Evolutionary conservation across 2,888 invertebrate species (phyloP), one percentile per base, ranked within the genome.

Genomic region (Oscheius onirici): DNA sequence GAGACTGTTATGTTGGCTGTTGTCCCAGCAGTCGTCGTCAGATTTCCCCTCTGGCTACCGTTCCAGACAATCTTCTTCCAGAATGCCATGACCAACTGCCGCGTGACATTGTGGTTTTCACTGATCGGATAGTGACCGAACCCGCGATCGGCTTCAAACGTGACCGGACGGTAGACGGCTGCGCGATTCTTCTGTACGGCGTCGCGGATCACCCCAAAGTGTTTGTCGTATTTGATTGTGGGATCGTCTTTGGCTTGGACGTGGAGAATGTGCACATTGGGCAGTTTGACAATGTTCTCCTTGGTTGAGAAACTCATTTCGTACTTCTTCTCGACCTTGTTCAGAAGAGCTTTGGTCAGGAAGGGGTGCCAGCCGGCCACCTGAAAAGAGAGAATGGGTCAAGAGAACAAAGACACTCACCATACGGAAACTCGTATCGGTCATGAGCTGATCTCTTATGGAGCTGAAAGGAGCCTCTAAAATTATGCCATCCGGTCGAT

Each of bases 401-500:
- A 43, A 43, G 44, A 11, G 20, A 17, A 43, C n/a, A 17, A 1
- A 17, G 10, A 17, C 3, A 15, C 43, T 6, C 22, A 60, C 60
- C 63, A 3, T 28, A 20, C 10, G 17, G 17, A 49, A 63, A 5
- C 15, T 11, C 15, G 8, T 46, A n/a, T 26, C 49, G 26, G 15
- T 49, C n/a, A 28, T 26, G 2, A 63, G 26, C 49, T 49, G 3
- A 11, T 49, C 49, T n/a, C 49, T 24, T 8, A 63, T 49, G 3
- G 28, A 17, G 17, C n/a, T 34, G 49, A 49, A 63, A 15, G 63
- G 49, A 15, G 63, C 63, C 49, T 63, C 63, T n/a, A 63, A 46
- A 34, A 63, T 17, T 13, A 63, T n/a, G n/a, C 63, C 63, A 17
- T 28, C 49, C n/a, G 63, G 63, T 13, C 20, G n/a, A n/a, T 63